Conservation (phyloP, 2,113 vertebrate species). For the Scatophagus argus region DNA sequence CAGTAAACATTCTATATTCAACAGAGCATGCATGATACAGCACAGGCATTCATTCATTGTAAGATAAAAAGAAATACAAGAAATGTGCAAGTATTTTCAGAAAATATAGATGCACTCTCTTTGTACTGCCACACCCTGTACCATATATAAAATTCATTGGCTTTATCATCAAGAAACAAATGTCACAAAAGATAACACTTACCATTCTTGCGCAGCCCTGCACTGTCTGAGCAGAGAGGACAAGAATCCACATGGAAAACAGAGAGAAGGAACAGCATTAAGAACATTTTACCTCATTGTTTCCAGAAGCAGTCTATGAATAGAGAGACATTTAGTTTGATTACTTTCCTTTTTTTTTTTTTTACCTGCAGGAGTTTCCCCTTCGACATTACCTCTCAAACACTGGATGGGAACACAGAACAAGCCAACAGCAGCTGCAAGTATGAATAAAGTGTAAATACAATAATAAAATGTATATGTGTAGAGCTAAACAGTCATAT, state of each 20-base stretch:
- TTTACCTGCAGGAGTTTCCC: neutral
- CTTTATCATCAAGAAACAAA: slow-evolving; percentile 16
- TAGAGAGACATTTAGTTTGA: neutral
- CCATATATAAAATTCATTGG: neutral
- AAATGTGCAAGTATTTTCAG: neutral
- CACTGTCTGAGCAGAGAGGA: accelerated
- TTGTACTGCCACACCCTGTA: neutral
- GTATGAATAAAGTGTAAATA: slow-evolving; percentile 13
- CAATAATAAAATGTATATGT: neutral
- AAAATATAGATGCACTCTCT: neutral
- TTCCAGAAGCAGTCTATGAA: slow-evolving; percentile 1
- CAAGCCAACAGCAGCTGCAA: slow-evolving; percentile 5
- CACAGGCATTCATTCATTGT: neutral
- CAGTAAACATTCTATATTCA: neutral
- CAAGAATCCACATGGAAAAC: slow-evolving; percentile 27
- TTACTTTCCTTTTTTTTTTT: neutral
- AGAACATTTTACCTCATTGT: slow-evolving; percentile 5
- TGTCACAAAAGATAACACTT: slow-evolving; percentile 14
- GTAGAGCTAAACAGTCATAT: neutral
- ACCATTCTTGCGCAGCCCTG: neutral
- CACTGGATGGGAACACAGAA: neutral
- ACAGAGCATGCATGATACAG: neutral
- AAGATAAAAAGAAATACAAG: neutral
- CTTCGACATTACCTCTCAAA: neutral
- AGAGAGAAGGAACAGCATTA: slow-evolving; percentile 1